Conservation (phyloP, 1,140 invertebrate species). For the Pomacea maculata region DNA sequence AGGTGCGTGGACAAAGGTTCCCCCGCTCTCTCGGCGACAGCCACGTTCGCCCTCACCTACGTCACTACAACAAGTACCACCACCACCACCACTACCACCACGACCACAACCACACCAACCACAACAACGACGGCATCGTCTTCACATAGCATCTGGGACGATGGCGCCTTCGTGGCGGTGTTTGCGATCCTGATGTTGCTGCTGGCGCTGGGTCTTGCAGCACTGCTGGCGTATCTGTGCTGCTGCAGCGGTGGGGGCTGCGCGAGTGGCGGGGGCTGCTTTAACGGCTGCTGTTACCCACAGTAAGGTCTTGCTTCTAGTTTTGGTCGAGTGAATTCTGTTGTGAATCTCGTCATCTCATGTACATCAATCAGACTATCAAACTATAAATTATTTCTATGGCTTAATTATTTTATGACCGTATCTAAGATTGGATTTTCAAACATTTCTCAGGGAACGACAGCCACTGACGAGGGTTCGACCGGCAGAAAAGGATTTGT, state of each 20-base stretch:
- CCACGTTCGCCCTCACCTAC: conserved; percentile 27
- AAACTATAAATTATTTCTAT: no score
- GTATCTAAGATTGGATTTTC: no score
- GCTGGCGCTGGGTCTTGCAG: conserved; percentile 6
- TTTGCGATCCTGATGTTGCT: conserved; percentile 30
- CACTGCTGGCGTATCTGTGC: conserved; percentile 1
- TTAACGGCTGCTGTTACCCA: neutral
- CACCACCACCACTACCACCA: conserved; percentile 34
- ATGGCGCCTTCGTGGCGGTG: conserved; percentile 20
- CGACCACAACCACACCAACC: conserved; percentile 26
- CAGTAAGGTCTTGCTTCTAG: neutral
- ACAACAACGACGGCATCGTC: conserved; percentile 25
- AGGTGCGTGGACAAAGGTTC: conserved; percentile 28
- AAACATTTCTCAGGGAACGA: no score
- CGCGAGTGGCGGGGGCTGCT: neutral
- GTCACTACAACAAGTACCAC: conserved; percentile 28
- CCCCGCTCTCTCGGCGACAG: conserved; percentile 21
- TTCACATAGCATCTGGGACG: conserved; percentile 25
- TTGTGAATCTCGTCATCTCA: no score
- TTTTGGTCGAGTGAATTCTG: no score
- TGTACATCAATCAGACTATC: no score
- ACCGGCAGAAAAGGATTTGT: no score
- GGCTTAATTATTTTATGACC: no score
- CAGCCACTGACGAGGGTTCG: no score
- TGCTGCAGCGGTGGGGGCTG: neutral